These are phyloP conservation scores for Lamellibrachia columna DNA, from an alignment of 2,888 invertebrate genomes.

Conservation along the genomic window DNA sequence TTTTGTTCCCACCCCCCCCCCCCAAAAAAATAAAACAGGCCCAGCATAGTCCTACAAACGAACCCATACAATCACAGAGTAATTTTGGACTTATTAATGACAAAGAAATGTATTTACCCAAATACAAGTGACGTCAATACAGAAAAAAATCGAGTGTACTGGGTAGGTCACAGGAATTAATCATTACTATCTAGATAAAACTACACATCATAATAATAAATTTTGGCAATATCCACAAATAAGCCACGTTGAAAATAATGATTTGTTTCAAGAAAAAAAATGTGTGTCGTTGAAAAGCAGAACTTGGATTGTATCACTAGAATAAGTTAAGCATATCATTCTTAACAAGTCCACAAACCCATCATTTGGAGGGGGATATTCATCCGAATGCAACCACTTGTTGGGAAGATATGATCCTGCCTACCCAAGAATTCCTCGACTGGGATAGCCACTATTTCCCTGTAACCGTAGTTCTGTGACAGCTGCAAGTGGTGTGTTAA, in stretches of 20 bases:
- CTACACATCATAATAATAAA: too few species aligned
- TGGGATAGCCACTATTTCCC: not conserved
- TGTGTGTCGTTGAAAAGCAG: not conserved
- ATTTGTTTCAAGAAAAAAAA: too few species aligned
- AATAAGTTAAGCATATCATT: not conserved
- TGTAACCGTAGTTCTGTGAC: not conserved
- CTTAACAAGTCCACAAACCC: not conserved
- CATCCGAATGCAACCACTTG: not conserved
- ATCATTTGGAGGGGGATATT: not conserved
- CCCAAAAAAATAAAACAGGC: not conserved
- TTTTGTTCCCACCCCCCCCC: not conserved
- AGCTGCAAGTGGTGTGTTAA: constrained; percentile 6
- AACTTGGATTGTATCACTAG: not conserved
- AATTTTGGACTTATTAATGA: too few species aligned
- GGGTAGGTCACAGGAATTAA: too few species aligned
- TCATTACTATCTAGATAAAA: too few species aligned
- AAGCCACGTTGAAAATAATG: too few species aligned
- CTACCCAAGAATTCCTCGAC: not conserved
- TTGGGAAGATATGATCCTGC: not conserved
- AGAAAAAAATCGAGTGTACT: too few species aligned
- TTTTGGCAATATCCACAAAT: too few species aligned
- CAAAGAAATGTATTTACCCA: too few species aligned
- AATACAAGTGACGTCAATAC: too few species aligned
- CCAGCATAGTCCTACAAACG: too few species aligned
- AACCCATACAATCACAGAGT: too few species aligned